phyloP scores from a whole-genome alignment of 1,140 invertebrate species.

The Paraescarpia echinospica region DNA sequence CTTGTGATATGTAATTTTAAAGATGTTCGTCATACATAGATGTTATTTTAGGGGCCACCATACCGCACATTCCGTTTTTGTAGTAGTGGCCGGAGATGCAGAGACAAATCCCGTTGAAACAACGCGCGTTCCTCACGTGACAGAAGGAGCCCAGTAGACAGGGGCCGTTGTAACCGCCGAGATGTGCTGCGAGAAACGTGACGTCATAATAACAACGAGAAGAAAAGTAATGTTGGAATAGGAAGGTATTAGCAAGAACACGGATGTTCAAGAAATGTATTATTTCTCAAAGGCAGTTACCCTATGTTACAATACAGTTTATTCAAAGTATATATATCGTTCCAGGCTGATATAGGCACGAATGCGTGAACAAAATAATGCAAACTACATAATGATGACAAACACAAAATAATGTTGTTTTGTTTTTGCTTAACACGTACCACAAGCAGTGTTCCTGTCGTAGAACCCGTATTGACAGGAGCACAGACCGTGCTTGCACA shows the following conservation, averaged over 20 bases:
- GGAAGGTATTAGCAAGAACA: not conserved
- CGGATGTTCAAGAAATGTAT: not conserved
- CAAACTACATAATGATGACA: too few species aligned
- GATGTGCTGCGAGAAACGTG: not conserved
- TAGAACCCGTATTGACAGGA: slow-evolving; percentile 16
- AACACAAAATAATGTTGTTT: not conserved
- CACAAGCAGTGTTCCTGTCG: not conserved
- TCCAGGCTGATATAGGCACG: not conserved
- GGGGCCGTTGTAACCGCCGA: slow-evolving; percentile 11
- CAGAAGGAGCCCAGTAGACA: slow-evolving; percentile 12
- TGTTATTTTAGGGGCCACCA: not conserved
- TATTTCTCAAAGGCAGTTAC: not conserved
- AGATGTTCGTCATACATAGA: not conserved
- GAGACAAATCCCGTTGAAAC: slow-evolving; percentile 15
- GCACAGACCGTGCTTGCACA: slow-evolving; percentile 14
- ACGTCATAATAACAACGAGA: not conserved
- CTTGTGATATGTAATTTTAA: not conserved
- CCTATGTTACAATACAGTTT: not conserved
- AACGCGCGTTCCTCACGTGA: not conserved
- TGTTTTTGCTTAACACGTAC: not conserved
- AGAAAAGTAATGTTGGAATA: not conserved
- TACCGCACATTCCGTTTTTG: slow-evolving; percentile 20
- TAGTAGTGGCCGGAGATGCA: slow-evolving; percentile 10
- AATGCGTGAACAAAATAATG: not conserved
- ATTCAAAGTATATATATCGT: not conserved